phyloP scores from a whole-genome alignment of 2,888 invertebrate genomes.

The Trichogramma evanescens region DNA sequence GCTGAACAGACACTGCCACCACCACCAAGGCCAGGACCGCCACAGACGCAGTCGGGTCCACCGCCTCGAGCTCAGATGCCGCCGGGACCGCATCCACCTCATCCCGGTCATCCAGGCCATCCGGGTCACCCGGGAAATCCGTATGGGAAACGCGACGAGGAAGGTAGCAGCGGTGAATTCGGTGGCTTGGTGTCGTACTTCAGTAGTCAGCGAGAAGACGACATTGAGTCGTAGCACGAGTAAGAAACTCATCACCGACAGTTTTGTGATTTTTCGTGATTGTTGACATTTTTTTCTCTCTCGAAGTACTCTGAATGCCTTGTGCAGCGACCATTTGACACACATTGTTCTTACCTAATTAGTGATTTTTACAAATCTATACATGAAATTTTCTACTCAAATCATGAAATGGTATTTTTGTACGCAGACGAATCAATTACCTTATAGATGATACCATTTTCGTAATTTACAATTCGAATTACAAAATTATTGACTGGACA shows the following conservation, averaged over 20 bases:
- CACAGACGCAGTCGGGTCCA: constrained; percentile 29
- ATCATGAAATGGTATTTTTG: no score
- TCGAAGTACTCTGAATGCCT: no score
- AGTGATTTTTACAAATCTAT: no score
- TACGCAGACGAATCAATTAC: no score
- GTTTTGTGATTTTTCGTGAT: no score
- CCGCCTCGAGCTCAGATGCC: constrained; percentile 17
- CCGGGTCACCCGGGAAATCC: constrained; percentile 22
- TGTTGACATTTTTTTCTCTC: no score
- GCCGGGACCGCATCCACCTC: constrained; percentile 15
- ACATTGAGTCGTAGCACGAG: constrained; percentile 69
- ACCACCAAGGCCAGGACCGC: constrained; percentile 22
- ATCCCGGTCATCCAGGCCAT: constrained; percentile 19
- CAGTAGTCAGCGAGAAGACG: constrained; percentile 82
- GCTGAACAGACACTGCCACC: constrained; percentile 25
- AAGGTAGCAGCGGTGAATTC: constrained; percentile 67
- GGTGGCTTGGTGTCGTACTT: constrained; percentile 88
- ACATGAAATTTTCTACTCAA: no score
- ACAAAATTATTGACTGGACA: no score
- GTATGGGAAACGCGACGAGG: constrained; percentile 48
- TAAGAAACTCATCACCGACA: constrained; percentile 25
- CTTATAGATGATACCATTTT: no score
- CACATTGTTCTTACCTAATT: no score
- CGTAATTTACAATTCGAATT: no score
- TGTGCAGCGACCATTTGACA: no score